Evolutionary conservation across 2,888 invertebrate genomes (phyloP).

Genomic region (Petrolisthes manimaculis): DNA sequence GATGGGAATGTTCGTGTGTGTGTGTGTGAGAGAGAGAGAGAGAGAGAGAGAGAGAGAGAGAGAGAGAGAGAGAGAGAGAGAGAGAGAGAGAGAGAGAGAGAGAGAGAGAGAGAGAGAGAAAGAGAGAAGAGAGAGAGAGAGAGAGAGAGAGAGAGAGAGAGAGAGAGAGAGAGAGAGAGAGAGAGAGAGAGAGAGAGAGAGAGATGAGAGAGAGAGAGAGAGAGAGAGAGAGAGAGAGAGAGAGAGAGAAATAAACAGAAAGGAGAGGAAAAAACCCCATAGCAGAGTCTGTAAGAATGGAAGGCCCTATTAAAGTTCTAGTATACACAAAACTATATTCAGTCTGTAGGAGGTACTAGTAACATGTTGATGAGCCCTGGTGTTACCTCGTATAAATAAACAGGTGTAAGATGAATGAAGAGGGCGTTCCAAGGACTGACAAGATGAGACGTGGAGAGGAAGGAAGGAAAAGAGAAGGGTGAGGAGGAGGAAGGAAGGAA

Average conservation of each 20-base stretch:
- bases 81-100: slow-evolving; percentile 11
- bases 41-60: neutral
- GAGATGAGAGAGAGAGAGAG: slow-evolving; percentile 20
- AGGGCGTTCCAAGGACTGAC: no score
- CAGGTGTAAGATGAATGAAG: no score
- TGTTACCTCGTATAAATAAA: no score
- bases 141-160: neutral
- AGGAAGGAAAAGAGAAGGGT: neutral
- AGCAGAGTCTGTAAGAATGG: no score
- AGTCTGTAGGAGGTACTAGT: no score
- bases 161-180: slow-evolving; percentile 34
- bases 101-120: slow-evolving; percentile 12
- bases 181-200: slow-evolving; percentile 22
- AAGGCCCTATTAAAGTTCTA: no score
- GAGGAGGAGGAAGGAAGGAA: slow-evolving; percentile 3
- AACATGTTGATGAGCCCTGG: no score
- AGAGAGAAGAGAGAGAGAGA: neutral
- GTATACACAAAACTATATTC: no score
- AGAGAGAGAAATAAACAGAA: slow-evolving; percentile 9
- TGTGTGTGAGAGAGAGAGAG: neutral
- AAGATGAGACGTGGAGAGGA: no score
- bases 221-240: neutral
- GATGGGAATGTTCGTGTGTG: no score
- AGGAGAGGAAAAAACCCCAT: neutral
- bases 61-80: neutral